Evolutionary conservation across 2,888 invertebrate genomes (phyloP).

Genomic region (Xiphydria camelus): DNA sequence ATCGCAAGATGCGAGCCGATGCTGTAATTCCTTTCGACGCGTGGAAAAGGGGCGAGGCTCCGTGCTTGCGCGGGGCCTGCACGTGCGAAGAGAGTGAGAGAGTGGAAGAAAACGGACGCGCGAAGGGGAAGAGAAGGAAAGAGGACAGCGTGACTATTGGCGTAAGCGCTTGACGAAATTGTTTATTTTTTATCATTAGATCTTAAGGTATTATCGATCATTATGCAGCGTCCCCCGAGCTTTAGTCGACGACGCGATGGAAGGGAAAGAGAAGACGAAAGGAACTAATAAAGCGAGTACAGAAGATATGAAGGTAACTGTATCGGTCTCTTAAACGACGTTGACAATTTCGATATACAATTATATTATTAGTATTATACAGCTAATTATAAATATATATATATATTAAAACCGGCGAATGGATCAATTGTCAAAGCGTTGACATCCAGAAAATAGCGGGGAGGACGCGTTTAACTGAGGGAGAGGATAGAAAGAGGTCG

Average conservation of each 20-base stretch:
- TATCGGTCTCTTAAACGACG: conserved; percentile 47
- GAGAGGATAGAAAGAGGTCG: conserved; percentile 31
- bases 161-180: conserved; percentile 33
- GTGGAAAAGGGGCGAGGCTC: too few relatives aligned
- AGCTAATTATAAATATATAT: too few relatives aligned
- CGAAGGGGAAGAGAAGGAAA: background rate
- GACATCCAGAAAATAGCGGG: too few relatives aligned
- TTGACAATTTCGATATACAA: conserved; percentile 48
- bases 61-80: too few relatives aligned
- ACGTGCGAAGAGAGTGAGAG: too few relatives aligned
- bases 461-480: too few relatives aligned
- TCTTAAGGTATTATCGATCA: conserved; percentile 43
- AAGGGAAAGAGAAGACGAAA: conserved; percentile 21
- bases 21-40: too few relatives aligned
- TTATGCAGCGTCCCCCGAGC: conserved; percentile 42
- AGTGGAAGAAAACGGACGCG: background rate
- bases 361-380: conserved; percentile 49
- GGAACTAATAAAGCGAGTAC: conserved; percentile 34
- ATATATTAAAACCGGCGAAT: conserved; percentile 24
- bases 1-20: too few relatives aligned
- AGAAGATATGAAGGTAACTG: conserved; percentile 32
- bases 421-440: too few relatives aligned
- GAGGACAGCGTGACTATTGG: background rate
- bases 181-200: conserved; percentile 47
- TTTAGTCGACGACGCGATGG: conserved; percentile 44